phyloP scores from a whole-genome alignment of 2,113 vertebrate genomes.

The Sterrhoptilus dennistouni region DNA sequence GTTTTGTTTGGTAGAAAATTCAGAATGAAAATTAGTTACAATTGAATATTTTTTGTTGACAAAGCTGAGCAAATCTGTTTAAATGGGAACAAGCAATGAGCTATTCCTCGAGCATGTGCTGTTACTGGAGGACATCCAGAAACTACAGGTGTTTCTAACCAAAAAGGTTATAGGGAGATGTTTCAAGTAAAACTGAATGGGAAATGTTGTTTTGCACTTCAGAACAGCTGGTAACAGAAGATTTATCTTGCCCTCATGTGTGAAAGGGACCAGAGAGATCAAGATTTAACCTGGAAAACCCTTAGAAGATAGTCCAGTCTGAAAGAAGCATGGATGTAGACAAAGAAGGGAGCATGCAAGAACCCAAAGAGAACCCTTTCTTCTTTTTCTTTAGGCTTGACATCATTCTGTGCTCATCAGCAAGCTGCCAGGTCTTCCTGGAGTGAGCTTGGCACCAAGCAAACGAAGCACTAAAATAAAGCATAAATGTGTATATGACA shows the following conservation, averaged over 20 bases:
- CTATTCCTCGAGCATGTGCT: neutral
- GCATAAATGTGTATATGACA: neutral
- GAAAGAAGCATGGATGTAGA: neutral
- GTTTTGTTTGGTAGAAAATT: neutral
- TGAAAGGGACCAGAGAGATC: neutral
- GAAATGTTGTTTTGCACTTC: neutral
- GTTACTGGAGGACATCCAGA: neutral
- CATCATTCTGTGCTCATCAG: neutral
- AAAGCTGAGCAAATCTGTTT: neutral
- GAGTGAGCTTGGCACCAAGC: neutral
- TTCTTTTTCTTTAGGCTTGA: neutral
- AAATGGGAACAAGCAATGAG: neutral
- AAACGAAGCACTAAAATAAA: neutral
- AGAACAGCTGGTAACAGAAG: neutral
- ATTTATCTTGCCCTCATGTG: neutral
- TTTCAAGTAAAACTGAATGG: neutral
- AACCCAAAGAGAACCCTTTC: neutral
- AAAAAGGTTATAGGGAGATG: neutral
- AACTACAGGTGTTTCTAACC: neutral
- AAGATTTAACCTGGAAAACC: neutral
- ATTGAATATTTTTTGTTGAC: neutral
- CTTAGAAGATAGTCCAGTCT: neutral
- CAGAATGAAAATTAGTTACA: neutral
- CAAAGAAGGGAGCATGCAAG: neutral
- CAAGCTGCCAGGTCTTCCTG: neutral